Evolutionary conservation across 2,113 vertebrate species (phyloP), one percentile per base, ranked within the genome.

Genomic region (Balaenoptera acutorostrata): DNA sequence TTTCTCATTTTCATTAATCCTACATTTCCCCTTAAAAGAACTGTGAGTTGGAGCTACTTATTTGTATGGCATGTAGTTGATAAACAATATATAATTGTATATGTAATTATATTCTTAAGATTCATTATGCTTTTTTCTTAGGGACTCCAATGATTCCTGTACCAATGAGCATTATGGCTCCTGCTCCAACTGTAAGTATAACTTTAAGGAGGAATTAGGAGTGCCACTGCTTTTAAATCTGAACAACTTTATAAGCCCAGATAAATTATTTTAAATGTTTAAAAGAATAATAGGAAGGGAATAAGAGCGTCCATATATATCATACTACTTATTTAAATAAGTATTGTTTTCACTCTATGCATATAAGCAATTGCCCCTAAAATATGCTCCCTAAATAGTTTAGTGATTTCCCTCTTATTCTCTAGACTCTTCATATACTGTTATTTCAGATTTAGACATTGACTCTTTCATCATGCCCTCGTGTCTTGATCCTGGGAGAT

Each of bases 101-200:
- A 7, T 52, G 8, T 90, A 64, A 74, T 59, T 36, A 23, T 88
- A 31, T 88, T 88, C 15, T 94, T 90, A 95, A 39, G 21, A 52
- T 18, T 93, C 13, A 63, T 31, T 89, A 11, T 80, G 6, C 7
- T 75, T 94, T 74, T 97, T 96, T 94, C 27, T 77, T 94, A 99
- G 99, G 99, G 93, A 98, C 99, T 36, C 99, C 99, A 81, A 99
- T 99, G 99, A 99, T 99, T 98, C 99, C 99, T 97, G 99, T 99
- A 95, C 99, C 99, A 92, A 99, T 99, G 99, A 99, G 99, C 96
- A 99, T 99, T 98, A 99, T 99, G 99, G 98, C 99, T 90, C 99
- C 99, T 89, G 98, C 99, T 88, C 99, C 99, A 25, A 98, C 99
- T 96, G 99, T 99, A 99, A 99, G 99, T 98, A 96, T 97, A 93